Percentiles rank a stretch among this genome's conserved stretches.
Conservation (phyloP, 2,113 vertebrate genomes). For the Oostethus manadensis region DNA sequence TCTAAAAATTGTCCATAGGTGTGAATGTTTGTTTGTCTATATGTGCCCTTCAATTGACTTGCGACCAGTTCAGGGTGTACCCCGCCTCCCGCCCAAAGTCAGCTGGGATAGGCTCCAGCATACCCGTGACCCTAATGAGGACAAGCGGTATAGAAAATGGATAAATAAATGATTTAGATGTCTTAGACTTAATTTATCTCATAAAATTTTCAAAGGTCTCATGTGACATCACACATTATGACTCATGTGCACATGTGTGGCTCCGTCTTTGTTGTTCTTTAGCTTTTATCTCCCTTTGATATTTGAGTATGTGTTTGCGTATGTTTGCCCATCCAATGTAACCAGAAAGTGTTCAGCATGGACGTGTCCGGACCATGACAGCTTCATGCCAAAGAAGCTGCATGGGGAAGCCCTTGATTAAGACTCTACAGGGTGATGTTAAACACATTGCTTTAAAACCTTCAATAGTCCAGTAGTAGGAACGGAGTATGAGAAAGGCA, state of each 20-base stretch:
- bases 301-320: neutral
- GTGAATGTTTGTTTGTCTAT: too few species aligned
- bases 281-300: neutral
- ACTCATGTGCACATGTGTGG: too few species aligned
- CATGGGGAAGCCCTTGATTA: conserved; percentile 65
- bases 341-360: conserved; percentile 53
- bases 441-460: conserved; percentile 48
- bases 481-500: conserved; percentile 19
- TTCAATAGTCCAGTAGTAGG: neutral
- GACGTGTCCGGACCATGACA: conserved; percentile 49
- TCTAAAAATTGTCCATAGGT: too few species aligned
- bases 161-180: too few species aligned
- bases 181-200: too few species aligned
- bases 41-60: too few species aligned
- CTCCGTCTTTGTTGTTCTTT: conserved; percentile 6
- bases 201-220: too few species aligned
- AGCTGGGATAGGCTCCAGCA: too few species aligned
- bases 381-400: conserved; percentile 47
- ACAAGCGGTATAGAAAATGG: too few species aligned
- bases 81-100: too few species aligned
- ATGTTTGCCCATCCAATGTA: conserved; percentile 30
- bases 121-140: too few species aligned
- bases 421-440: conserved; percentile 40
- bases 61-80: too few species aligned
- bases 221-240: neutral